Conservation (phyloP, 2,888 invertebrate species). For the Campoplex capitator region DNA sequence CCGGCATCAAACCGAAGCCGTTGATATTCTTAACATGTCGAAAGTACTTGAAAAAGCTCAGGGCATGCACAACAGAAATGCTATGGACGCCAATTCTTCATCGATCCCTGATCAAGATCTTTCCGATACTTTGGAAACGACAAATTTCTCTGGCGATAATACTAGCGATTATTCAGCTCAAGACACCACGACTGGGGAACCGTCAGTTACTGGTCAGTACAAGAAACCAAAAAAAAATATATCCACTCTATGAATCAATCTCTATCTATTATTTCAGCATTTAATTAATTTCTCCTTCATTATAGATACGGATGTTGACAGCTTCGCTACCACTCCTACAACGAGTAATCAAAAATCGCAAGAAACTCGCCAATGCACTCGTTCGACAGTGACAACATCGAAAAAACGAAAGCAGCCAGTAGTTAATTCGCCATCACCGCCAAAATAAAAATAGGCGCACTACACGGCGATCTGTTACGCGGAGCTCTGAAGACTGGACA, state of each 20-base stretch:
- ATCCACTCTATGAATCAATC: background rate
- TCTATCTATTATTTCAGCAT: background rate
- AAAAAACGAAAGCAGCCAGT: background rate
- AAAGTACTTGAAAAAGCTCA: slow-evolving; percentile 70
- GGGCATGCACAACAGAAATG: background rate
- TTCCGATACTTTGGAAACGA: background rate
- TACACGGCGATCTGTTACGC: background rate
- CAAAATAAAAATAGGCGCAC: background rate
- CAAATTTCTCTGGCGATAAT: background rate
- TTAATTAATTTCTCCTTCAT: background rate
- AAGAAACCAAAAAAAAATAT: background rate
- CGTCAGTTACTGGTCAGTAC: background rate
- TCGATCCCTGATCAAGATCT: background rate
- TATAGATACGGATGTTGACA: background rate
- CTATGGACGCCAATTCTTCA: background rate
- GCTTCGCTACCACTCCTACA: background rate
- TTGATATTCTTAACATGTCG: slow-evolving; percentile 70
- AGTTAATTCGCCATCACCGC: background rate
- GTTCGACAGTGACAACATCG: background rate
- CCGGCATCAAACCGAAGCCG: slow-evolving; percentile 64
- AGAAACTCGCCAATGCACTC: background rate
- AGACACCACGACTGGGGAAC: slow-evolving; percentile 1
- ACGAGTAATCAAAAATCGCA: background rate
- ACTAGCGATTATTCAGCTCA: background rate
- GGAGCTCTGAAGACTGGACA: background rate